Base-by-base conservation (phyloP, 2,113 vertebrate species). In the Saccopteryx bilineata region DNA sequence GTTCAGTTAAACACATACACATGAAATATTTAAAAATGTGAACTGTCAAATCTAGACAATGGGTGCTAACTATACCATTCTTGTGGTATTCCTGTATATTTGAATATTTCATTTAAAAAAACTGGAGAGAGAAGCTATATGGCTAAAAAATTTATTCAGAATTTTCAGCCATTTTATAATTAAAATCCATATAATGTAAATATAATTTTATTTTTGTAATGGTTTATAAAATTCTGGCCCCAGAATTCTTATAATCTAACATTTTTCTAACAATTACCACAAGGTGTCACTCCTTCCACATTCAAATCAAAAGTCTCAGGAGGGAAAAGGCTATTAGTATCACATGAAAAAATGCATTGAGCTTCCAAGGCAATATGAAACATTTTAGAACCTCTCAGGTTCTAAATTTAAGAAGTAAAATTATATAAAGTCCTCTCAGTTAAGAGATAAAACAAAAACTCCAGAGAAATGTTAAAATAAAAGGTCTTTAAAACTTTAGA, bases 281-380 rank as follows among this genome's bases (percentile, higher is more conserved):
- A 97, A 98, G 98, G 81, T 98, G 98, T 71, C 97, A 76, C 97
- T 81, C 94, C 98, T 87, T n/a, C 54, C 72, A 50, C 13, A 33
- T 24, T 90, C 48, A 85, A 86, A 89, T 60, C 31, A 76, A 21
- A 74, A 66, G 14, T n/a, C 46, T 18, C 31, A 6, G 4, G 63
- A 82, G 19, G 61, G 26, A 65, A 71, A 90, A 48, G 24, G 60
- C 9, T 39, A 18, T 6, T 24, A 7, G 28, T 9, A 52, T 26
- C 39, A 33, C n/a, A 66, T 4, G 5, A 7, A 13, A 82, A 58
- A 60, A 26, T 5, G 1, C 19, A 78, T 6, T 66, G 12, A 87
- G 52, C 46, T 58, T 66, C n/a, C 39, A 79, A 79, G 13, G 31
- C 69, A 52, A 75, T 33, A 52, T 75, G 31, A 68, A 90, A 68